Base-by-base conservation (phyloP, 1,140 invertebrate genomes). In the Lerema accius region DNA sequence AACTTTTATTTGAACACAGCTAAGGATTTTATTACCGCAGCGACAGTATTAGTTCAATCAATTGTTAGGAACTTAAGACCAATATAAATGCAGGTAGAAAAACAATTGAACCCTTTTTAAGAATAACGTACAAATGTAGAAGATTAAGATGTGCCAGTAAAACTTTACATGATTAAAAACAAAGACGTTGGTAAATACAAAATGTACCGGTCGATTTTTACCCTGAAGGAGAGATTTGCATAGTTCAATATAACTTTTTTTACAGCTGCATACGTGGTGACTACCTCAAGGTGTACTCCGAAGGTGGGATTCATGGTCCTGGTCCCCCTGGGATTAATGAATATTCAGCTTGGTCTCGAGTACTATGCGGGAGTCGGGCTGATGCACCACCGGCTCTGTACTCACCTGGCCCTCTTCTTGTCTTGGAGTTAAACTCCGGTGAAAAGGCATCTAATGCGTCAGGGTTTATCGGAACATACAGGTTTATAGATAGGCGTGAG, bases 401-500 rank as follows among this genome's bases (percentile, higher is more conserved):
- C 90, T 96, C 95, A n/a, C 95, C 95, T 7, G 94, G 94, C 59
- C 93, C 95, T 0, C 93, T 93, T 39, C 92, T 97, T 19, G 94
- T 97, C 15, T 91, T 97, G 65, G 96, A 97, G 84, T 94, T 97
- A 67, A 96, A 97, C 75, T 92, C 90, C 0, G 87, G 80, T 17
- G 51, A 58, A 4, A 88, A 82, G 39, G 43, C 58, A 0, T 93
- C 94, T 3, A 96, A 95, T 82, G 92, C 94, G 39, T 94, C 94
- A 0, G 96, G 96, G 19, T 97, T 97, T 76, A 92, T 94, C 17
- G 96, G 96, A 39, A 94, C 93, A 58, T 97, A 95, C 87, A 93
- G 92, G 67, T 97, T 96, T 91, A 94, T 96, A 78, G 94, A 96
- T 84, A 94, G 94, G 93, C 92, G 96, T 96, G 89, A 95, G 95